Evolutionary conservation across 2,888 invertebrate genomes (phyloP).

Genomic region (Schizaphis graminum): DNA sequence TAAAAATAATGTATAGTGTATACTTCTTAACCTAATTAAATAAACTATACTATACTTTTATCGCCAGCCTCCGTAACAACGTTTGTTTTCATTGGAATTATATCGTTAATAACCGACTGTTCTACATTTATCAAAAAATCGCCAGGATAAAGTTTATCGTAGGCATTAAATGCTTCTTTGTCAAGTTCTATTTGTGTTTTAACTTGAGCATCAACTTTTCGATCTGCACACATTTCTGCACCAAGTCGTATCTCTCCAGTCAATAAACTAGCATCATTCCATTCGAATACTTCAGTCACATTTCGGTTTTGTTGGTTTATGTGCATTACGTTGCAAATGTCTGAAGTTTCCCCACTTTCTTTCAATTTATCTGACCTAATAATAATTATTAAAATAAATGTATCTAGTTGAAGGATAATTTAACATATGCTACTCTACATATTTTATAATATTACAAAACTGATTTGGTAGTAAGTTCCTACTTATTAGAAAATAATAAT

Average conservation of each 20-base stretch:
- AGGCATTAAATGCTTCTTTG: neutral
- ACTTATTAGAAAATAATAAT: neutral
- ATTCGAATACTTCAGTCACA: constrained; percentile 45
- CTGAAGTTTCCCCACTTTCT: neutral
- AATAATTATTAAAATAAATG: neutral
- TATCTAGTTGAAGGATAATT: neutral
- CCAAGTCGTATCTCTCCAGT: constrained; percentile 50
- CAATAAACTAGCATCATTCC: constrained; percentile 52
- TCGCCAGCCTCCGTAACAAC: constrained; percentile 6
- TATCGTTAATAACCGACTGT: neutral
- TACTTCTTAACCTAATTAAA: neutral
- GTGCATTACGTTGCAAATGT: constrained; percentile 25
- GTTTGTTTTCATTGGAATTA: neutral
- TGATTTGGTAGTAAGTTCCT: neutral
- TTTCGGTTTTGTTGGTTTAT: constrained; percentile 54
- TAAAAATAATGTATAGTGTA: neutral
- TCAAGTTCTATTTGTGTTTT: constrained; percentile 50
- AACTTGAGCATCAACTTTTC: constrained; percentile 39
- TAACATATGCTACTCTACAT: neutral
- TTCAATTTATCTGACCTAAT: neutral
- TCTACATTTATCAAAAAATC: constrained; percentile 39
- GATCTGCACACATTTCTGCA: constrained; percentile 48
- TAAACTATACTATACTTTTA: constrained; percentile 22
- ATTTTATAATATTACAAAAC: neutral
- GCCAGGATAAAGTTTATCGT: constrained; percentile 57